phyloP scores from a whole-genome alignment of 2,113 vertebrate genomes.

The Alethe castanea region DNA sequence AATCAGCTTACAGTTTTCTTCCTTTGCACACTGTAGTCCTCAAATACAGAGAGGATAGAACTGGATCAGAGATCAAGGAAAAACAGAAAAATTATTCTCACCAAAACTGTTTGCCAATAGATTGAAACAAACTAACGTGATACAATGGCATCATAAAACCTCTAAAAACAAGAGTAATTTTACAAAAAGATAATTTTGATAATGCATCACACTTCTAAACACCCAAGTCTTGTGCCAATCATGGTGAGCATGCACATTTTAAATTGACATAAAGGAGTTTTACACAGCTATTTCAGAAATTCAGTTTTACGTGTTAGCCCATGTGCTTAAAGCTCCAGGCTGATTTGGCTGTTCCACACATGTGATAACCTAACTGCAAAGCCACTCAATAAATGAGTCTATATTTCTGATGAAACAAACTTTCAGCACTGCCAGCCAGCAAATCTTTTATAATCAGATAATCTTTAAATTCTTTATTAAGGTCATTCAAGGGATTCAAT shows the following conservation, averaged over 20 bases:
- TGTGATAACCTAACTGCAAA: not conserved
- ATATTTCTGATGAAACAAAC: conserved; percentile 12
- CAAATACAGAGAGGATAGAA: not conserved
- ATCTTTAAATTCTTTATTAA: conserved; percentile 29
- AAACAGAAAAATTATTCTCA: not conserved
- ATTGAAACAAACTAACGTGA: not conserved
- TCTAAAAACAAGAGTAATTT: not conserved
- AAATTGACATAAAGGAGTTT: not conserved
- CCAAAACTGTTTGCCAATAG: not conserved
- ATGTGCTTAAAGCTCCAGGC: not conserved
- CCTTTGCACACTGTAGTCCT: not conserved
- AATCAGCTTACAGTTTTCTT: not conserved
- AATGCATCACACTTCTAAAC: not conserved
- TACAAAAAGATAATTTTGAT: not conserved
- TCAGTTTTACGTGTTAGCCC: not conserved
- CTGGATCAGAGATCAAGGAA: not conserved
- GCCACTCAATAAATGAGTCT: conserved; percentile 26
- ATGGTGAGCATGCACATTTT: not conserved
- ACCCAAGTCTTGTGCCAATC: not conserved
- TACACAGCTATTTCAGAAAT: not conserved
- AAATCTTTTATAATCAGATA: conserved; percentile 27
- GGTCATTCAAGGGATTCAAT: not conserved
- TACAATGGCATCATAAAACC: not conserved
- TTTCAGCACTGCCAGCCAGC: not conserved
- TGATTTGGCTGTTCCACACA: not conserved